Percentiles rank a stretch among this genome's conserved stretches.
These are phyloP conservation scores for Spisula subtruncata DNA, from an alignment of 2,888 invertebrate genomes.

Conservation along the genomic window DNA sequence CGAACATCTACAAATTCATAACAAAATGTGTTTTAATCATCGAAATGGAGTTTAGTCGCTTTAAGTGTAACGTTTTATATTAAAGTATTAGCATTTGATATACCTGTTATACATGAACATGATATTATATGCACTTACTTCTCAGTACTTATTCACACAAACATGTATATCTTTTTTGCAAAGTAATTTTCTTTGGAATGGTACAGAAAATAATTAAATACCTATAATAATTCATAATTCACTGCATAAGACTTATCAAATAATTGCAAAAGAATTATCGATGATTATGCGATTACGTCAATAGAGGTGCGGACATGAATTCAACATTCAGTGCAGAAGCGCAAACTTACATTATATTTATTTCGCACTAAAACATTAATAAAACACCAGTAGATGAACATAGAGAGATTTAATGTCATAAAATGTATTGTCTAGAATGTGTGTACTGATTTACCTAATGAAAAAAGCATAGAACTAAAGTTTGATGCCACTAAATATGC, in stretches of 20 bases:
- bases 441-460: not conserved
- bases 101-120: not conserved
- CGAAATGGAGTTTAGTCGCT: no score
- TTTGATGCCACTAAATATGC: no score
- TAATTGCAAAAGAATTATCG: not conserved
- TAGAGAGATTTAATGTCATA: not conserved
- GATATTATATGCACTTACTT: not conserved
- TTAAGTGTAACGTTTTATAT: no score
- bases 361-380: not conserved
- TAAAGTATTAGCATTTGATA: no score
- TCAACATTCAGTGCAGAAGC: not conserved
- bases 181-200: not conserved
- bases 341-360: not conserved
- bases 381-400: not conserved
- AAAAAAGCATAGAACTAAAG: no score
- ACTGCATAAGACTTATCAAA: no score
- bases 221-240: not conserved
- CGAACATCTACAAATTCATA: no score
- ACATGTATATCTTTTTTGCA: not conserved
- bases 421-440: not conserved
- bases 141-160: not conserved
- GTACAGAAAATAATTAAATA: not conserved
- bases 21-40: no score
- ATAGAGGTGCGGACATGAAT: conserved; percentile 1
- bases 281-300: not conserved